These are phyloP conservation scores for Hemaris fuciformis DNA, from an alignment of 2,888 invertebrate genomes.

Conservation along the genomic window DNA sequence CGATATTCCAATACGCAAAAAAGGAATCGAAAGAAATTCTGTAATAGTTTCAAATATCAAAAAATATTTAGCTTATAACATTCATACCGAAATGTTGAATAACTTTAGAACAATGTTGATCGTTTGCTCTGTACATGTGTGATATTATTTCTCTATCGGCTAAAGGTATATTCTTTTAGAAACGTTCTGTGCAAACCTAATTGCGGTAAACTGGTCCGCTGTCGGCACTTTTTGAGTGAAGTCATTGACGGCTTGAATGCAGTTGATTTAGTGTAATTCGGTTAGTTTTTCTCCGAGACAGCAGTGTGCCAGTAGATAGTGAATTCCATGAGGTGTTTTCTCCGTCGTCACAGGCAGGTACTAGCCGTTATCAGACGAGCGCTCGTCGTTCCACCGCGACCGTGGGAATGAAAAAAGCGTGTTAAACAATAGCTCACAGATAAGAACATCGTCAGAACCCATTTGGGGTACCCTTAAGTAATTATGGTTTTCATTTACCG, in stretches of 20 bases:
- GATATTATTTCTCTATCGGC: neutral
- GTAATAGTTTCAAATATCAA: too few species aligned
- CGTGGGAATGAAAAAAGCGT: constrained; percentile 79
- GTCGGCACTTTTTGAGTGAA: neutral
- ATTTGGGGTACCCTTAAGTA: constrained; percentile 70
- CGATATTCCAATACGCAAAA: too few species aligned
- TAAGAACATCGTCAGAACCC: constrained; percentile 72
- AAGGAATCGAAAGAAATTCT: too few species aligned
- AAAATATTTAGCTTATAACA: too few species aligned
- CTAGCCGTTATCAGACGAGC: constrained; percentile 61
- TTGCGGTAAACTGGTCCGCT: neutral
- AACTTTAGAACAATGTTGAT: too few species aligned
- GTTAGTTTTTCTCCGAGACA: constrained; percentile 13
- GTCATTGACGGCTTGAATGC: neutral
- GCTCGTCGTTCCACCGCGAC: constrained; percentile 51
- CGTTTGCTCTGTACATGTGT: neutral
- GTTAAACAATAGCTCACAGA: constrained; percentile 78
- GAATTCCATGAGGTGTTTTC: constrained; percentile 44
- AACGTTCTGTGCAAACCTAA: too few species aligned
- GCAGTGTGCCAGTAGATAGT: constrained; percentile 29
- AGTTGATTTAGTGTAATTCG: neutral
- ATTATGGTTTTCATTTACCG: constrained; percentile 61
- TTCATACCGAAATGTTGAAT: neutral
- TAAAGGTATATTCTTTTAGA: too few species aligned
- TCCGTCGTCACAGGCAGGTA: constrained; percentile 42